Evolutionary conservation across 2,113 vertebrate species (phyloP).

Genomic region (Anolis sagrei): DNA sequence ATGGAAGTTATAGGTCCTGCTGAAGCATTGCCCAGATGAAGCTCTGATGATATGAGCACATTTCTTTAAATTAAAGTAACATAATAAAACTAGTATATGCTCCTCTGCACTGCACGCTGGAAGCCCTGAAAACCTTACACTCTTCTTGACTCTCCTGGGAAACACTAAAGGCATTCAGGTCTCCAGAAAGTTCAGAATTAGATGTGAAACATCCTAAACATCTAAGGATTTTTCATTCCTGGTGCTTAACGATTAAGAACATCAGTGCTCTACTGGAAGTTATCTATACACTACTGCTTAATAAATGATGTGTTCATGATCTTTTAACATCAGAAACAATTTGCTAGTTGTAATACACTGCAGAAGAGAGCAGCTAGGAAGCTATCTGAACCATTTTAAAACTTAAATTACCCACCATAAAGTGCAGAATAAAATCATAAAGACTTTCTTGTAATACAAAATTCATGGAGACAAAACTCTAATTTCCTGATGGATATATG

Average conservation of each 20-base stretch:
- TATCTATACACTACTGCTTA: constrained; percentile 58
- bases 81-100: no score
- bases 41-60: background rate
- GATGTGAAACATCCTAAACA: background rate
- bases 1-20: background rate
- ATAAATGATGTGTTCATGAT: constrained; percentile 75
- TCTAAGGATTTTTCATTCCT: background rate
- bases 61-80: background rate
- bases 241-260: constrained; percentile 33
- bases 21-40: background rate
- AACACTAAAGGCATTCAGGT: background rate
- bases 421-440: constrained; percentile 80
- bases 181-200: background rate
- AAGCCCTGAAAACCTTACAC: background rate
- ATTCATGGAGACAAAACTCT: constrained; percentile 85
- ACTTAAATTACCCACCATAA: constrained; percentile 79
- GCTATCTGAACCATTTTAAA: constrained; percentile 74
- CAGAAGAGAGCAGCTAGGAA: constrained; percentile 68
- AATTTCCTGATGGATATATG: constrained; percentile 88
- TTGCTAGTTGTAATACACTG: constrained; percentile 74
- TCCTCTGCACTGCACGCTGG: background rate
- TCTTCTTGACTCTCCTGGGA: background rate
- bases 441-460: constrained; percentile 82
- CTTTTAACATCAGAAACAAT: constrained; percentile 77
- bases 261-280: constrained; percentile 35